Base-by-base conservation (phyloP, 2,888 invertebrate genomes). In the Catocala nupta region DNA sequence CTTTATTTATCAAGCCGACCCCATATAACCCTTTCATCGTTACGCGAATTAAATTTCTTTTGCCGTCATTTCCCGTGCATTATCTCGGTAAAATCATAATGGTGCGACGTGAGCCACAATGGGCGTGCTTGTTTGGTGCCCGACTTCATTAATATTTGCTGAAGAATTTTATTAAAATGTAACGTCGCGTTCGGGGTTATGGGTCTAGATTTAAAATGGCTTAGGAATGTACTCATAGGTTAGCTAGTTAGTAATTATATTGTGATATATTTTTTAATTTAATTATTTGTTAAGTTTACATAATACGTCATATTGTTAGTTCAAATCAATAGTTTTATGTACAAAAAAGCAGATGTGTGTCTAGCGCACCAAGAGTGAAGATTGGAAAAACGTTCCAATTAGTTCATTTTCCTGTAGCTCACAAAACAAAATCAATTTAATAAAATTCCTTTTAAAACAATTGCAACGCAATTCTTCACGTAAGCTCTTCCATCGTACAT, bases 51-150 rank as follows among this genome's bases (percentile, higher is more conserved):
- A 93, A 93, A 94, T 93, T 93, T 94, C 93, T 93, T 93, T 93
- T 93, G 86, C 91, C 92, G 93, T 94, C 93, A 94, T 93, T 94
- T 94, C 94, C 94, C 93, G 92, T 93, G 84, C 92, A 93, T 94
- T 93, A 93, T 93, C 93, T 90, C 90, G 92, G 92, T 88, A 90
- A 90, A 92, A 93, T 92, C 92, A 93, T 93, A 93, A 93, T 93
- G 92, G 92, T 55, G 55, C 78, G 78, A 81, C 84, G 83, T 83
- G 81, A 74, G 82, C 80, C 73, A 92, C 93, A 93, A 93, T 91
- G 88, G 85, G 81, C 75, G 82, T 83, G 86, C 84, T 83, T 90
- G 91, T 89, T 90, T 84, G 84, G 85, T 83, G 82, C 85, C 84
- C 77, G 81, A 78, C 87, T 88, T 92, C 92, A 91, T 93, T 93